These are phyloP conservation scores for Bos indicus DNA, from an alignment of 2,113 vertebrate genomes.

Conservation along the genomic window DNA sequence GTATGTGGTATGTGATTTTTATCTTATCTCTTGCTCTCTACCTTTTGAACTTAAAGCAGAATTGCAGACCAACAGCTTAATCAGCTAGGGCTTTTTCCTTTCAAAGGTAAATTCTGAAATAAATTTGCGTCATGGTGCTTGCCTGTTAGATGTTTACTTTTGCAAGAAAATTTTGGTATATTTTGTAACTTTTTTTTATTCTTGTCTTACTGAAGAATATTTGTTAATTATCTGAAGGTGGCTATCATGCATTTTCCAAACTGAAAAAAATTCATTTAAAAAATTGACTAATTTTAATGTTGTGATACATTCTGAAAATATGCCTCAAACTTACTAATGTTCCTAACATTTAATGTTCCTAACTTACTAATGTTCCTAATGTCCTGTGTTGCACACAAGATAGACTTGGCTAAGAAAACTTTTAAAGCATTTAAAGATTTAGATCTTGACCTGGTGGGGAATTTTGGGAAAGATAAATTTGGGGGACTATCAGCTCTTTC, in stretches of 20 bases:
- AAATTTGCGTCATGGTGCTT: not conserved
- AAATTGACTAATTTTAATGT: not conserved
- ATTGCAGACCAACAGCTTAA: not conserved
- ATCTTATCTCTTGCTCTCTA: not conserved
- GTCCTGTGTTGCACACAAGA: not conserved
- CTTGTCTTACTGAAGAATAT: not conserved
- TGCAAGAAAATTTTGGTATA: not conserved
- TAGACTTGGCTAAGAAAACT: not conserved
- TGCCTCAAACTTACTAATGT: not conserved
- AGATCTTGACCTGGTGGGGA: not conserved
- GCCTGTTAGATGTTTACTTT: not conserved
- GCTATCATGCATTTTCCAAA: not conserved
- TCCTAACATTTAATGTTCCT: not conserved
- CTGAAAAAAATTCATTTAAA: slow-evolving; percentile 5
- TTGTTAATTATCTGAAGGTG: slow-evolving; percentile 14
- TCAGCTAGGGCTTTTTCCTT: not conserved
- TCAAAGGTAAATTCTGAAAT: slow-evolving; percentile 14
- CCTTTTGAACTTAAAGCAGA: not conserved
- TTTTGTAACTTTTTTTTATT: not conserved
- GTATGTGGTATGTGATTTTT: not conserved
- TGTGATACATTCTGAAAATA: not conserved
- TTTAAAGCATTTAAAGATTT: slow-evolving; percentile 3
- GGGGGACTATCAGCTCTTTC: not conserved
- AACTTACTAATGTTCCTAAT: not conserved
- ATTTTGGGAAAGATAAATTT: not conserved